These are phyloP conservation scores for Bombus sylvicola DNA, from an alignment of 1,140 invertebrate genomes.

Conservation along the genomic window DNA sequence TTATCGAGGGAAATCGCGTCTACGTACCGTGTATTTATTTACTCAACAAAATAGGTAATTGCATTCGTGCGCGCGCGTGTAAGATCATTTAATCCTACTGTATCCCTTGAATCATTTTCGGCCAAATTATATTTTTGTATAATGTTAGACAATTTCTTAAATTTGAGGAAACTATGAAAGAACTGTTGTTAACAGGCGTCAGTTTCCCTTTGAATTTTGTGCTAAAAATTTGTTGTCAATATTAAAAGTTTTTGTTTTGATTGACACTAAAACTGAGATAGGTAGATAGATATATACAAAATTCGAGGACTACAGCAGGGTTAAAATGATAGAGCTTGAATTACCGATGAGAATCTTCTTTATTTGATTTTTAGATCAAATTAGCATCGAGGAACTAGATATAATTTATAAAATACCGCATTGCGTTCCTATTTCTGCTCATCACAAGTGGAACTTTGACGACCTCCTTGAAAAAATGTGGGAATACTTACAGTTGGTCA, in stretches of 20 bases:
- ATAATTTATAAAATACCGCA: conserved; percentile 99
- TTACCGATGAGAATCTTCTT: not conserved
- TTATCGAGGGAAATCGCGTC: conserved; percentile 99
- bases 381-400: conserved; percentile 97
- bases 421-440: conserved; percentile 99
- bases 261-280: too few species aligned
- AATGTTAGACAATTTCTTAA: too few species aligned
- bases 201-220: too few species aligned
- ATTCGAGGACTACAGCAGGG: too few species aligned
- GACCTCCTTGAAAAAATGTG: conserved; percentile 99
- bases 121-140: too few species aligned
- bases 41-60: conserved; percentile 97
- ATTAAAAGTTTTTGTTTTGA: too few species aligned
- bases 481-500: conserved; percentile 97
- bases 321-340: not conserved
- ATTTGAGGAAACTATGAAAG: too few species aligned
- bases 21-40: conserved; percentile 99
- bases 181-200: too few species aligned
- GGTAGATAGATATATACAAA: too few species aligned
- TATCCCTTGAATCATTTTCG: too few species aligned
- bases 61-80: not conserved
- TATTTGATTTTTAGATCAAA: conserved; percentile 88
- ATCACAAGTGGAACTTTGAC: conserved; percentile 99
- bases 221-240: too few species aligned
- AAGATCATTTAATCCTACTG: not conserved